Base-by-base conservation (phyloP, 2,797 vertebrate species). In the Labroides dimidiatus region DNA sequence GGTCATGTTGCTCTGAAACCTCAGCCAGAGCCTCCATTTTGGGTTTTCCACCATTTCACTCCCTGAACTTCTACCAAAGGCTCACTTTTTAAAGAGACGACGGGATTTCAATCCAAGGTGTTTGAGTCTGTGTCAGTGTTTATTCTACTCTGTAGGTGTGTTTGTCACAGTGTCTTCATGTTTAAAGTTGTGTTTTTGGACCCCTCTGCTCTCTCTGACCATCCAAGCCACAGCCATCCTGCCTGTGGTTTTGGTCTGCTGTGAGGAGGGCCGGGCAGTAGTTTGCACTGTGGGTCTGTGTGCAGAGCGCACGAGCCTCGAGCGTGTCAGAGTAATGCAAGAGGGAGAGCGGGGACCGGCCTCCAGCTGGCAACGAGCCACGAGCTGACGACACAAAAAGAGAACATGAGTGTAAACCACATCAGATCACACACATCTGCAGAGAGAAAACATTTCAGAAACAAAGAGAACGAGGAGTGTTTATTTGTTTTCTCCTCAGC, bases 1-100 rank as follows among this genome's bases (percentile, higher is more conserved):
- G 91, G 92, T 92, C 91, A 90, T 91, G 92, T 93, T 87, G 78
- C 80, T 84, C 72, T 80, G 58, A 91, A 93, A 93, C 93, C 92
- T 92, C 92, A 93, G 88, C 83, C 82, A 81, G 74, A 65, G 76
- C 83, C 80, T 89, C 91, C 87, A 88, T 86, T 89, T 91, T 87
- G 89, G 86, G 77, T 88, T 90, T 90, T 89, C 84, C 87, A 88
- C 86, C 78, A 91, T 87, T 81, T 84, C 73, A 67, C 61, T 78
- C 19, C 2, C 64, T 72, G 48, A 78, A 70, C 73, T 62, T 66
- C 68, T 65, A 52, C 24, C 72, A 56, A 70, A 77, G 63, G 13
- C 37, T 48, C 19, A 20, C 37, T 30, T 41, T 72, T 30, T 49
- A 21, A 79, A 59, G 64, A 81, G 33, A 67, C 75, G 81, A 75